Conservation (phyloP, 2,797 vertebrate species). For the Sebastes taczanowskii region DNA sequence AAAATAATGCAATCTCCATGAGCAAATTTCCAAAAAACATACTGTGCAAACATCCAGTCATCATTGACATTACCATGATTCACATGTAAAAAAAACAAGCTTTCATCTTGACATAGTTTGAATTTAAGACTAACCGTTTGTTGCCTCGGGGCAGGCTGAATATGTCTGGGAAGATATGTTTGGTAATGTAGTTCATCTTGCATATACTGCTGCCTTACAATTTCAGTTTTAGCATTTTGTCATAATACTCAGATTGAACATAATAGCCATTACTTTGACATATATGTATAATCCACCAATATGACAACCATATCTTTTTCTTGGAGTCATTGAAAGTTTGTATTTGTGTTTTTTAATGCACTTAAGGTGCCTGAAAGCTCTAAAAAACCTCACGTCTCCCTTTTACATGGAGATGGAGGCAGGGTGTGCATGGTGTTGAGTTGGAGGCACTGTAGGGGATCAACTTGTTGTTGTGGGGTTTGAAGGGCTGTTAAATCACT, state of each 20-base stretch:
- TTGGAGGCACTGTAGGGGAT: not conserved
- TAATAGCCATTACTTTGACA: not conserved
- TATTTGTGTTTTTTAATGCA: conserved; percentile 4
- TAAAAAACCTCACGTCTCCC: not conserved
- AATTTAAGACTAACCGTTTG: conserved; percentile 25
- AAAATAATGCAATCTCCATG: not conserved
- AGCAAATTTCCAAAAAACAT: conserved; percentile 5
- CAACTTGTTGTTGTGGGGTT: conserved; percentile 10
- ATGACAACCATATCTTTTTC: not conserved
- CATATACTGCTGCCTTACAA: not conserved
- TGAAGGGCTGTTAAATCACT: conserved; percentile 10
- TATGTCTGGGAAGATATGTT: conserved; percentile 19
- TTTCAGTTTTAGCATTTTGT: conserved; percentile 5
- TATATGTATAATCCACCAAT: not conserved
- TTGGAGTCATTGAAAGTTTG: not conserved
- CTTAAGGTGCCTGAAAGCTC: not conserved
- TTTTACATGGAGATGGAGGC: conserved; percentile 19
- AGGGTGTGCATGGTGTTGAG: not conserved
- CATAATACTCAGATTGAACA: not conserved
- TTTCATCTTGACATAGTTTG: conserved; percentile 36
- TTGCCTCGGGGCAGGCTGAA: conserved; percentile 21
- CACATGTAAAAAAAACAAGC: conserved; percentile 3
- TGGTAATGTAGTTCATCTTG: conserved; percentile 11
- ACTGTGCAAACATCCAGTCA: not conserved
- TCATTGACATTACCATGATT: conserved; percentile 23